Percentiles rank a stretch among this genome's conserved stretches.
These are phyloP conservation scores for Luidia sarsii DNA, from an alignment of 53 echinoderm and acorn worm genomes.

Conservation along the genomic window DNA sequence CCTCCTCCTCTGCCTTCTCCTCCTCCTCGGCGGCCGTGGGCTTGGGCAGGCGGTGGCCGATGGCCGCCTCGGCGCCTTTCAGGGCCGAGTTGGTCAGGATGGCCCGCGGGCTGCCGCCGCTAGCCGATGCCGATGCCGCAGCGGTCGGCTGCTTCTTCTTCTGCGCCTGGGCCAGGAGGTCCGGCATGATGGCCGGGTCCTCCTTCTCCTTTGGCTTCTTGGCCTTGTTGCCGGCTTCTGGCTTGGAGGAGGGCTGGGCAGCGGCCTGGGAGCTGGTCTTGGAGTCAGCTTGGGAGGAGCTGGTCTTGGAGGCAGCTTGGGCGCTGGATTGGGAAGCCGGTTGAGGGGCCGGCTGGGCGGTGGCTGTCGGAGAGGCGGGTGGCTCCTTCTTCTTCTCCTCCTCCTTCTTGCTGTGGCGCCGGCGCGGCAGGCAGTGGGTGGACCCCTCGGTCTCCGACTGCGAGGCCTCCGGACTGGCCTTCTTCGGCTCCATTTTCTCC, in stretches of 20 bases:
- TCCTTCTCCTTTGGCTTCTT: slow-evolving; percentile 30
- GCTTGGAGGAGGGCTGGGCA: too few species aligned
- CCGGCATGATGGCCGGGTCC: slow-evolving; percentile 62
- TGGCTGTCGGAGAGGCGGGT: background rate
- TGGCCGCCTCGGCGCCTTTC: slow-evolving; percentile 85
- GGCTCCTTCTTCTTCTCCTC: slow-evolving; percentile 23
- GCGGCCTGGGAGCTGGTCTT: too few species aligned
- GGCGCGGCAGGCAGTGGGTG: too few species aligned
- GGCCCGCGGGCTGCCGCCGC: slow-evolving; percentile 59
- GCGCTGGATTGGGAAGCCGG: too few species aligned
- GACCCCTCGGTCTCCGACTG: too few species aligned
- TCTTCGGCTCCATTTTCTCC: background rate
- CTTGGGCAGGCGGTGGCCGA: slow-evolving; percentile 78
- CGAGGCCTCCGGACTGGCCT: too few species aligned
- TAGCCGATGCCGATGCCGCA: slow-evolving; percentile 52
- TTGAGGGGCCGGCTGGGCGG: background rate
- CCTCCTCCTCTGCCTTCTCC: background rate
- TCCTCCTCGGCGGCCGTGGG: slow-evolving; percentile 22
- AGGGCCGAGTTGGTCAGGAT: slow-evolving; percentile 85
- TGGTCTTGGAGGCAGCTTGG: too few species aligned
- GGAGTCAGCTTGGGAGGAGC: too few species aligned
- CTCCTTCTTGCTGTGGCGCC: slow-evolving; percentile 35
- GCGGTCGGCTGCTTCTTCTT: too few species aligned
- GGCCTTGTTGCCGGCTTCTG: too few species aligned
- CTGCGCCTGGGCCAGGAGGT: slow-evolving; percentile 77